phyloP scores from a whole-genome alignment of 2,797 vertebrate species.

The Bradypus variegatus region DNA sequence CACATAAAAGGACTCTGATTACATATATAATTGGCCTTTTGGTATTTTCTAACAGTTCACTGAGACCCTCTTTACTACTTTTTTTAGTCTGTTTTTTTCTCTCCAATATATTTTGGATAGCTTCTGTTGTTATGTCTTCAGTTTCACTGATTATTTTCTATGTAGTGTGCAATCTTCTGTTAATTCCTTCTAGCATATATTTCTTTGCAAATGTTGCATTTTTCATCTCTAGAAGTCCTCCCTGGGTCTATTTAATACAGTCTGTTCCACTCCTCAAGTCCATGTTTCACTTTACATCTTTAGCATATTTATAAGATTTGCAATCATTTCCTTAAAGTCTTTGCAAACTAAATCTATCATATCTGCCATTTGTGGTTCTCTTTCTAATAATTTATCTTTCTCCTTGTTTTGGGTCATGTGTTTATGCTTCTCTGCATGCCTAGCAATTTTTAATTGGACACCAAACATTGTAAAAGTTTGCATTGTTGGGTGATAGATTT shows the following conservation, averaged over 20 bases:
- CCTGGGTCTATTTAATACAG: not conserved
- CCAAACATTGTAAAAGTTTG: not conserved
- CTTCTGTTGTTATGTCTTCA: not conserved
- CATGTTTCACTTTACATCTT: too few species aligned
- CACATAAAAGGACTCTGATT: not conserved
- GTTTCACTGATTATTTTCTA: not conserved
- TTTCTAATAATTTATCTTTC: not conserved
- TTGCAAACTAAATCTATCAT: not conserved
- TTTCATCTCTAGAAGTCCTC: not conserved
- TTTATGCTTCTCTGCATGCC: not conserved
- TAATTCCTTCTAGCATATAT: too few species aligned
- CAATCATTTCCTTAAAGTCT: not conserved
- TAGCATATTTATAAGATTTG: not conserved
- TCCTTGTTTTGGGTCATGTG: not conserved
- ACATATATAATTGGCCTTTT: fast-evolving
- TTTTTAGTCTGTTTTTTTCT: not conserved
- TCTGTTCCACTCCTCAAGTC: not conserved
- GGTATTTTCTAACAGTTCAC: too few species aligned
- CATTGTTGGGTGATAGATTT: not conserved
- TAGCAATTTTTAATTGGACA: not conserved
- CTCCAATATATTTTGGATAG: not conserved
- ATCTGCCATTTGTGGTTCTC: not conserved
- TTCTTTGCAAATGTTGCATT: not conserved
- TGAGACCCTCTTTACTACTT: not conserved
- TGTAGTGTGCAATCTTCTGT: not conserved